Evolutionary conservation across 2,113 vertebrate genomes (phyloP), one percentile per base, ranked within the genome.

Genomic region (Vidua chalybeata): DNA sequence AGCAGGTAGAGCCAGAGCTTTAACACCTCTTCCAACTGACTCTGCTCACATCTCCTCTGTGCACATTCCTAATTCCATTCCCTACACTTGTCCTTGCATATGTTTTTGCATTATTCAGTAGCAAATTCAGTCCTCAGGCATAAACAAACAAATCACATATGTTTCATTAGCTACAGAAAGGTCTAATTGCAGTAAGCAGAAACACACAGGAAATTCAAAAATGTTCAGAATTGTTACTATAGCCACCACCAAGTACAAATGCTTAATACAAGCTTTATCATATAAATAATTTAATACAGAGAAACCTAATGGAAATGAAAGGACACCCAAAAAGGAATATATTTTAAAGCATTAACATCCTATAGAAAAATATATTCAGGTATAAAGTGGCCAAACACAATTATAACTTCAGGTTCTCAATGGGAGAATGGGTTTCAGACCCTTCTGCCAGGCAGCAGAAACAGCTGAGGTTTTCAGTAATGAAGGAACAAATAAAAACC

Each of bases 101-200:
- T 94, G 93, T 74, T 89, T 94, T 87, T 97, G 63, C 64, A 96
- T 93, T 96, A 95, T 85, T 96, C 93, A 94, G 76, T 75, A 97
- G 80, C 69, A 83, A 96, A 95, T 83, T 92, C 96, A 94, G 94
- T 78, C 86, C 94, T 96, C 52, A 3, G 96, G 96, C 93, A 86
- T 96, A 96, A 94, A 96, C 92, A 96, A 96, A 94, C 93, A 96
- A 96, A 94, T 95, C 85, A 85, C 92, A 94, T 54, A 95, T 91
- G 91, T 96, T 94, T 93, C 92, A 96, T 95, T 96, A 97, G 88
- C 93, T 94, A 49, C 75, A 89, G 92, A 78, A 81, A 87, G 61
- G 41, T 92, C 90, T 94, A 95, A 96, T 89, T 92, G 92, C 88
- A 97, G 35, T 10, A 35, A 77, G 49, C 48, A 94, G 56, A 86